Percentiles rank a stretch among this genome's conserved stretches.
These are phyloP conservation scores for Antrozous pallidus DNA, from an alignment of 2,797 vertebrate species.

Conservation along the genomic window DNA sequence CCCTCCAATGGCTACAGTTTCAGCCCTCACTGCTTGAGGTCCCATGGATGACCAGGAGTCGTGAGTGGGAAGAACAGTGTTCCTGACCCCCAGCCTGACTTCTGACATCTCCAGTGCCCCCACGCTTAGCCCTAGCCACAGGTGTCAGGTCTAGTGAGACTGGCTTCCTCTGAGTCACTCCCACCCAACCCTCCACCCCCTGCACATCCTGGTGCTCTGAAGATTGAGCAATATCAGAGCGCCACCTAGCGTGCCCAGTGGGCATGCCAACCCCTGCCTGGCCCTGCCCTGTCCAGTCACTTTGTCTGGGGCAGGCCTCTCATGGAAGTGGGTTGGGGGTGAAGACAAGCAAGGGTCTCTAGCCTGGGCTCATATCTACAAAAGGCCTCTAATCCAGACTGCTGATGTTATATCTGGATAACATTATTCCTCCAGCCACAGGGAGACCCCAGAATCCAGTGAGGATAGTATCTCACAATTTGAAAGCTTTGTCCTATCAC, in stretches of 20 bases:
- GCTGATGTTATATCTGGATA: neutral
- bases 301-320: neutral
- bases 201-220: rapidly evolving
- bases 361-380: neutral
- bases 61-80: neutral
- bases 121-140: neutral
- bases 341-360: neutral
- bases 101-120: neutral
- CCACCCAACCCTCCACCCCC: neutral
- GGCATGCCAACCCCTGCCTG: neutral
- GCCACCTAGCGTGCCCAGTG: constrained; percentile 85
- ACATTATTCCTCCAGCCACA: neutral
- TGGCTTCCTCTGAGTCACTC: neutral
- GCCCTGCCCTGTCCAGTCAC: rapidly evolving
- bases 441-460: neutral
- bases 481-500: neutral
- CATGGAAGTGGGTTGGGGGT: rapidly evolving
- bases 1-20: neutral
- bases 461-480: neutral
- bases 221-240: constrained; percentile 81
- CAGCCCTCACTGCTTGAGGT: neutral
- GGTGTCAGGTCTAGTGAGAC: neutral
- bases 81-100: neutral
- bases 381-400: neutral
- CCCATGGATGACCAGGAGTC: neutral